phyloP scores from a whole-genome alignment of 2,797 vertebrate species.

The Trematomus bernacchii region DNA sequence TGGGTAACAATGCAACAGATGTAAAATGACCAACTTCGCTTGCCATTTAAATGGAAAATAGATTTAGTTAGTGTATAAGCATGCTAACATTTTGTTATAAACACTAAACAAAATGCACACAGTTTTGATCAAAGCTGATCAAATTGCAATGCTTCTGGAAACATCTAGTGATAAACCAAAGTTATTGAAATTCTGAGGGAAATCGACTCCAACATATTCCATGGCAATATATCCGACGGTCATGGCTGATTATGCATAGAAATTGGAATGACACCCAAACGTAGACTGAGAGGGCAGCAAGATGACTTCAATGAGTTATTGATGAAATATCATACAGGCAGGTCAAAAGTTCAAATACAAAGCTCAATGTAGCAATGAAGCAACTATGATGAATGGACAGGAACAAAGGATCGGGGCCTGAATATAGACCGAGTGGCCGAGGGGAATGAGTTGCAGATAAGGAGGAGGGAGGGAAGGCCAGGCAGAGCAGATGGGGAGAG shows the following conservation, averaged over 20 bases:
- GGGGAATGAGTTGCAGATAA: background rate
- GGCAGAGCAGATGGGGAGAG: background rate
- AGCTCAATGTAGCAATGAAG: background rate
- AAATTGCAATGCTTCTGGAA: background rate
- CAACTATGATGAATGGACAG: background rate
- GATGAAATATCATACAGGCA: background rate
- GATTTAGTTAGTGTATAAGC: background rate
- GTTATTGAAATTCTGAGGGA: background rate
- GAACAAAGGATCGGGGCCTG: background rate
- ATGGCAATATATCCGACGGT: background rate
- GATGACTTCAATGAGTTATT: background rate
- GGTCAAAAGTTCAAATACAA: background rate
- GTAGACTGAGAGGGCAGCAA: background rate
- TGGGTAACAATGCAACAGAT: too few relatives aligned
- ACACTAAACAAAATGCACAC: background rate
- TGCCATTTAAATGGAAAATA: too few relatives aligned
- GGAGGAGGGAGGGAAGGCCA: background rate
- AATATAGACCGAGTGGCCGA: background rate
- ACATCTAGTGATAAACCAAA: conserved; percentile 3
- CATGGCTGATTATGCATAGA: background rate
- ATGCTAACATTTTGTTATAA: background rate
- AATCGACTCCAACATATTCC: background rate
- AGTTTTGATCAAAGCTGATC: background rate
- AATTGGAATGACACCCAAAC: background rate
- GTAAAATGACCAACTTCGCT: too few relatives aligned